Evolutionary conservation across 2,797 vertebrate species (phyloP).

Genomic region (Sebastes diaconus): DNA sequence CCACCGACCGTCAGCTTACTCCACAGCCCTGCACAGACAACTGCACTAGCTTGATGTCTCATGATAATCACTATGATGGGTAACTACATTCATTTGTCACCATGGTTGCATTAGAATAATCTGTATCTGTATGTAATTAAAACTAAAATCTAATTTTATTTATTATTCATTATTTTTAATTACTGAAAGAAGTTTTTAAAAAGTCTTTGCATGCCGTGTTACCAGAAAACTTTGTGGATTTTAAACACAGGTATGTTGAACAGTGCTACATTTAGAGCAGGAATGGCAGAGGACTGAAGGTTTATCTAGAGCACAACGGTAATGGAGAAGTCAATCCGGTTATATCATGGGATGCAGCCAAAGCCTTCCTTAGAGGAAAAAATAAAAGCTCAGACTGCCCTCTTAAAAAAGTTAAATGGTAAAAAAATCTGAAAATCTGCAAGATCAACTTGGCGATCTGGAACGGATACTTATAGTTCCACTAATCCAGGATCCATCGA

Average conservation of each 20-base stretch:
- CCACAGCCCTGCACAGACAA: not conserved
- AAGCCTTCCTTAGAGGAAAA: not conserved
- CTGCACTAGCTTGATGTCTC: not conserved
- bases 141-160: too few species aligned
- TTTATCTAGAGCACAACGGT: not conserved
- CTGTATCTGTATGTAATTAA: not conserved
- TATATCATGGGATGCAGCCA: not conserved
- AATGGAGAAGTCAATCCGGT: not conserved
- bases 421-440: not conserved
- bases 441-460: not conserved
- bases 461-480: not conserved
- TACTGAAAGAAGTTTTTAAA: accelerated
- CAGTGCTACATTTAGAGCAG: not conserved
- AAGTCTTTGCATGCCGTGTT: not conserved
- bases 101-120: not conserved
- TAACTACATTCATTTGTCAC: not conserved
- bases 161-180: not conserved
- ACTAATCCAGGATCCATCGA: not conserved
- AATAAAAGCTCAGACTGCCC: not conserved
- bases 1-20: not conserved
- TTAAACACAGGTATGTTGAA: not conserved
- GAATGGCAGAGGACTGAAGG: not conserved
- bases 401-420: not conserved
- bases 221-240: not conserved
- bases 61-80: not conserved